Evolutionary conservation across 2,888 invertebrate genomes (phyloP).

Genomic region (Erpobdella octoculata): DNA sequence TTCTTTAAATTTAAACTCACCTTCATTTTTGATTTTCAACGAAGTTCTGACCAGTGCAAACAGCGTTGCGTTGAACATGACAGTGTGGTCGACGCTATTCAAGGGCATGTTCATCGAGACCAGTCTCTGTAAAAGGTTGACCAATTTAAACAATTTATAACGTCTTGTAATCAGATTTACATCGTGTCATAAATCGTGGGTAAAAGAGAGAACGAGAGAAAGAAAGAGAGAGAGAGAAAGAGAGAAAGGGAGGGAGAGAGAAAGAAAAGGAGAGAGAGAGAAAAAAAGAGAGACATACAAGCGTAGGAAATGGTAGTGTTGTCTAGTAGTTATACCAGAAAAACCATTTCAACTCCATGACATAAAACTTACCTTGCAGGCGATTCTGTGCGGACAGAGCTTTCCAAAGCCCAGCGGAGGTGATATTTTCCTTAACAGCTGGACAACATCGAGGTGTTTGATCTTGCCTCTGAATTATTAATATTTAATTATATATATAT

Average conservation of each 20-base stretch:
- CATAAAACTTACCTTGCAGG: conserved; percentile 71
- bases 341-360: background rate
- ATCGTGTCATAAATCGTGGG: background rate
- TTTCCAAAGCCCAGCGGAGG: conserved; percentile 98
- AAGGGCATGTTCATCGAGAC: conserved; percentile 99
- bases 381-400: conserved; percentile 94
- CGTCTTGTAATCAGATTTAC: background rate
- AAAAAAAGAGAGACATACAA: background rate
- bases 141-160: background rate
- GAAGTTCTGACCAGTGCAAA: conserved; percentile 96
- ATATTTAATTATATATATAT: background rate
- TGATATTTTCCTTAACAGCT: conserved; percentile 90
- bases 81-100: conserved; percentile 96
- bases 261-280: background rate
- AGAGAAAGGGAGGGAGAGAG: conserved; percentile 1
- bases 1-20: too few species aligned
- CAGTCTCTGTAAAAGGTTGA: conserved; percentile 60
- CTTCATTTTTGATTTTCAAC: conserved; percentile 86
- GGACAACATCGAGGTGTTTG: conserved; percentile 98
- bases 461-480: conserved; percentile 67
- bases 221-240: background rate
- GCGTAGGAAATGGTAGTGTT: background rate
- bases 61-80: conserved; percentile 93
- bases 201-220: background rate
- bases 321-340: background rate